Evolutionary conservation across 2,113 vertebrate genomes (phyloP).

Genomic region (Aptenodytes forsteri): DNA sequence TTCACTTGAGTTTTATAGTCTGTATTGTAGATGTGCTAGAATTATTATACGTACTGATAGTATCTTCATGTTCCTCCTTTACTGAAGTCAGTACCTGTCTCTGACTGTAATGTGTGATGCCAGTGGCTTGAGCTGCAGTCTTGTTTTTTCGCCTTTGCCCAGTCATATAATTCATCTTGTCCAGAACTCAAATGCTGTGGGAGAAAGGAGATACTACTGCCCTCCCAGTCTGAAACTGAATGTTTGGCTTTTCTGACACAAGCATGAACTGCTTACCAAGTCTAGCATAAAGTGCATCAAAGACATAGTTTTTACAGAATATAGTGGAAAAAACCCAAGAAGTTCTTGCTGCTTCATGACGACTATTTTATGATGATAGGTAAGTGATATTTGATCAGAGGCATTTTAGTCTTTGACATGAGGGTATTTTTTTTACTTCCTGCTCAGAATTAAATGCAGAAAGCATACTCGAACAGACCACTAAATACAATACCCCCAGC

Average conservation of each 20-base stretch:
- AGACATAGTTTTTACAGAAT: background rate
- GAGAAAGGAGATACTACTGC: background rate
- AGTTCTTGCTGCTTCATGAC: background rate
- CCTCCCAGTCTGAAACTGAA: background rate
- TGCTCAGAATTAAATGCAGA: background rate
- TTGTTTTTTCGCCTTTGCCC: background rate
- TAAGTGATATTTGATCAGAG: background rate
- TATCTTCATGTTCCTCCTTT: background rate
- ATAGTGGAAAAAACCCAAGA: background rate
- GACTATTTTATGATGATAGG: background rate
- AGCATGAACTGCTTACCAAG: background rate
- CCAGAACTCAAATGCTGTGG: background rate
- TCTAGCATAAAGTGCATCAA: background rate
- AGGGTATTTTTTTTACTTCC: background rate
- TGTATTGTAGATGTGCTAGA: conserved; percentile 3
- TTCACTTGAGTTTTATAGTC: conserved; percentile 11
- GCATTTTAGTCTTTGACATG: background rate
- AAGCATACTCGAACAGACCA: background rate
- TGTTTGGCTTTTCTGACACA: background rate
- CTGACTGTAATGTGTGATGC: background rate
- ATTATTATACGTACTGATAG: background rate
- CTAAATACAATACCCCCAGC: background rate
- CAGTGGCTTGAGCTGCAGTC: background rate
- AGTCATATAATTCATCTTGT: background rate
- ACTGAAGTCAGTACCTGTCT: conserved; percentile 5